Conservation (phyloP, 2,888 invertebrate species). For the Siphonodentalium dalli region DNA sequence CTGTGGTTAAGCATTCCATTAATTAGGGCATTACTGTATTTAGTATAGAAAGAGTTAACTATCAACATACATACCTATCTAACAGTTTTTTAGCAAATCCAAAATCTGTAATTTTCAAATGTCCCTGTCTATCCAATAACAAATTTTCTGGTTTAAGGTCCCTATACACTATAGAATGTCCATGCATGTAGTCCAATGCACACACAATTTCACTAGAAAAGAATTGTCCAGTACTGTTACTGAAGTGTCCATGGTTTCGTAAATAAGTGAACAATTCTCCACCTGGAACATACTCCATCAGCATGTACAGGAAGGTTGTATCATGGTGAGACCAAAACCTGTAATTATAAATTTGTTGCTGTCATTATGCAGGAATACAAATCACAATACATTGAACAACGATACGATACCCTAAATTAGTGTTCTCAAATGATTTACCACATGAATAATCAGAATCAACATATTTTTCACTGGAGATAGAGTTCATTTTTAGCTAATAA, state of each 20-base stretch:
- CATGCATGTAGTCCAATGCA: constrained; percentile 92
- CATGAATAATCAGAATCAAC: too few species aligned
- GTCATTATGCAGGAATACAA: too few species aligned
- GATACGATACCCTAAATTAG: too few species aligned
- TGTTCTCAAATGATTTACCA: too few species aligned
- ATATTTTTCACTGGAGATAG: too few species aligned
- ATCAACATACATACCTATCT: constrained; percentile 73
- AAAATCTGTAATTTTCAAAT: constrained; percentile 96
- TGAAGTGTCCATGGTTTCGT: constrained; percentile 87
- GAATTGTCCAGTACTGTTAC: constrained; percentile 80
- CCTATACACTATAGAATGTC: constrained; percentile 69
- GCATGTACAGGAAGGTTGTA: constrained; percentile 91
- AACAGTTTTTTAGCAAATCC: constrained; percentile 95
- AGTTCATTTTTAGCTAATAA: too few species aligned
- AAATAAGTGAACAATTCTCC: constrained; percentile 97
- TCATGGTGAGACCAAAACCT: constrained; percentile 76
- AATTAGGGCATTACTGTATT: too few species aligned
- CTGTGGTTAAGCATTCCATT: too few species aligned
- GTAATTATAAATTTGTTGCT: constrained; percentile 22
- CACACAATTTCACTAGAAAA: constrained; percentile 93
- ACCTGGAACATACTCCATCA: constrained; percentile 93
- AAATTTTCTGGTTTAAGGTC: constrained; percentile 78
- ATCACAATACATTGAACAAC: too few species aligned
- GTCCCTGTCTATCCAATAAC: constrained; percentile 89
- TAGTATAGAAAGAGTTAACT: too few species aligned